Conservation (phyloP, 2,797 vertebrate genomes). For the Hippopotamyrus pictus region DNA sequence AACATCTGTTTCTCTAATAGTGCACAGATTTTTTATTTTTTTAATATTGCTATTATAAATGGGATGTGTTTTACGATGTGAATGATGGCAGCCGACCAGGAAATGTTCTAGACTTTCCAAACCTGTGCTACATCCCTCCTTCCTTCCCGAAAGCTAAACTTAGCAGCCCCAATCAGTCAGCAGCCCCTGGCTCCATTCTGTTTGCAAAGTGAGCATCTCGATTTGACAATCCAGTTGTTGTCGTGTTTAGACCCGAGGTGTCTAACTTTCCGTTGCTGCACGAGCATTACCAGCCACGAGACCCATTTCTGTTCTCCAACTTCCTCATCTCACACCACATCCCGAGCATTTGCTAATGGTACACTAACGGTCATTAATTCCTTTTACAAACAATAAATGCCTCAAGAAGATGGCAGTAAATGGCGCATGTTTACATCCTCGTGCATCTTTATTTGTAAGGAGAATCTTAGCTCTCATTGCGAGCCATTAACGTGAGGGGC, state of each 20-base stretch:
- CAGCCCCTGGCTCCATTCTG: background rate
- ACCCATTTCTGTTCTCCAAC: background rate
- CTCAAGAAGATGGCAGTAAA: background rate
- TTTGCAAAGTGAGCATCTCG: background rate
- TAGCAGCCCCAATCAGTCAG: background rate
- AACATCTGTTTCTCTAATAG: constrained; percentile 12
- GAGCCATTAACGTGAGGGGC: background rate
- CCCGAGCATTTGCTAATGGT: background rate
- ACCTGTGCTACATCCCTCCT: background rate
- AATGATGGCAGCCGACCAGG: background rate
- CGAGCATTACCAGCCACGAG: background rate
- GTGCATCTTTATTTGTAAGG: background rate
- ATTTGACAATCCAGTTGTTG: background rate
- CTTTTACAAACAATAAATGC: background rate
- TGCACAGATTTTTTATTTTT: background rate
- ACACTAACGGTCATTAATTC: background rate
- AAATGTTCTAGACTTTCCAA: background rate
- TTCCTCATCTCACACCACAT: background rate
- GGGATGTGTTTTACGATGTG: background rate
- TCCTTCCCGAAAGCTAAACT: background rate
- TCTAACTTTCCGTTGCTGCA: background rate
- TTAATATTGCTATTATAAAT: background rate
- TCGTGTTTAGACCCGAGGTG: background rate
- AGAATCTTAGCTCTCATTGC: background rate
- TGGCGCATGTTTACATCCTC: background rate